Evolutionary conservation across 92 coral and sea anemone genomes (phyloP), one percentile per base, ranked within the genome.

Genomic region (Actinostola sp.): DNA sequence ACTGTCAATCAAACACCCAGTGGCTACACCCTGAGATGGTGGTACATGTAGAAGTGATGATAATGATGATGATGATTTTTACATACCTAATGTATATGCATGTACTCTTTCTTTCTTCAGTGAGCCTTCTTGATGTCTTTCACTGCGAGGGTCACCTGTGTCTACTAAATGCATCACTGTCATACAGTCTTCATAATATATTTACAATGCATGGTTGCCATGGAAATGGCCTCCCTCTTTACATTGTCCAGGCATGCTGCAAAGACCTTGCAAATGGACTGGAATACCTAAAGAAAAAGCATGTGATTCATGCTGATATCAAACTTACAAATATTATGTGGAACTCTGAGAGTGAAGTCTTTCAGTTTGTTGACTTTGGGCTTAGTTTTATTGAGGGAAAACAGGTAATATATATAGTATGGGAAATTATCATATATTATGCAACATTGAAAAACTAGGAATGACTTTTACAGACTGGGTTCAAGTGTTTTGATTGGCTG

Each of bases 331-430:
- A 93, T 28, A 58, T 93, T 49, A 88, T 93, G 90, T 93, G 98
- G 98, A 91, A 86, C 85, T 72, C 89, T 66, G 72, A 71, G 24
- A 39, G 48, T 15, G 95, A 84, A 36, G 60, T 72, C 19, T 93
- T 93, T 71, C 90, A 89, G 75, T 80, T 91, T 60, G 91, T 81
- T 45, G 98, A 93, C 43, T 93, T 93, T 77, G 97, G 92, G 3
- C 82, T 93, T 42, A 85, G 97, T 54, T 93, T 93, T 76, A 26
- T 31, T 15, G 77, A 67, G 20, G 89, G 82, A 63, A 32, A 82
- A 30, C 92, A 86, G 78, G 92, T 86, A 56, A 16, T 44, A 7
- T 33, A 6, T 15, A 13, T 27, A 4, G 15, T 10, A 9, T 34
- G 24, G 16, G 0, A 7, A 17, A 8, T 64, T 26, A 48, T 48